Evolutionary conservation across 1,140 invertebrate species (phyloP).

Genomic region (Drosophila lacertosa): DNA sequence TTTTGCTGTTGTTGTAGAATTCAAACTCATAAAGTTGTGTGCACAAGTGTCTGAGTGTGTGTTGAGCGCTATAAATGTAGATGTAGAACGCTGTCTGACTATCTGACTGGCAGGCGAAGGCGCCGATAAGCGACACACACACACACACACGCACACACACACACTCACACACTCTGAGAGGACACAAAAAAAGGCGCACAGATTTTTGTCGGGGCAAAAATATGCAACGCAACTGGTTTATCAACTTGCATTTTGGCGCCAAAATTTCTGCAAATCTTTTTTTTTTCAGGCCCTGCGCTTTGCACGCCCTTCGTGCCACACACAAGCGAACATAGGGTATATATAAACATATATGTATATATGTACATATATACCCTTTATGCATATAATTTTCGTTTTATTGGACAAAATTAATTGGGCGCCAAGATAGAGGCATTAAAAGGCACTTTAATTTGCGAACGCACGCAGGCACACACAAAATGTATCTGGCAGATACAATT

Average conservation of each 20-base stretch:
- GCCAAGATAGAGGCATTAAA: constrained; percentile 82
- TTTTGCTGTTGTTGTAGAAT: constrained; percentile 29
- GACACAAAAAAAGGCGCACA: constrained; percentile 62
- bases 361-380: constrained; percentile 44
- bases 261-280: constrained; percentile 82
- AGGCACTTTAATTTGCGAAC: constrained; percentile 62
- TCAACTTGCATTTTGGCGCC: constrained; percentile 82
- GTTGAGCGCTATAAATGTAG: constrained; percentile 69
- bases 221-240: constrained; percentile 82
- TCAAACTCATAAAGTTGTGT: constrained; percentile 62
- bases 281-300: constrained; percentile 66
- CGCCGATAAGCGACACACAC: constrained; percentile 63
- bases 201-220: constrained; percentile 59
- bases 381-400: constrained; percentile 80
- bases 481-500: constrained; percentile 17
- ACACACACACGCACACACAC: constrained; percentile 31
- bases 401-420: constrained; percentile 81
- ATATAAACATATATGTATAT: constrained; percentile 14
- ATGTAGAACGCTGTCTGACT: constrained; percentile 63
- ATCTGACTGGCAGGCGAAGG: constrained; percentile 57
- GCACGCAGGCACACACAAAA: constrained; percentile 48
- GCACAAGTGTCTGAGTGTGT: constrained; percentile 58
- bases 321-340: constrained; percentile 6
- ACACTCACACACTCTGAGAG: constrained; percentile 12
- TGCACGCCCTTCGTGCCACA: constrained; percentile 66